Base-by-base conservation (phyloP, 2,797 vertebrate genomes). In the Meda fulgida region DNA sequence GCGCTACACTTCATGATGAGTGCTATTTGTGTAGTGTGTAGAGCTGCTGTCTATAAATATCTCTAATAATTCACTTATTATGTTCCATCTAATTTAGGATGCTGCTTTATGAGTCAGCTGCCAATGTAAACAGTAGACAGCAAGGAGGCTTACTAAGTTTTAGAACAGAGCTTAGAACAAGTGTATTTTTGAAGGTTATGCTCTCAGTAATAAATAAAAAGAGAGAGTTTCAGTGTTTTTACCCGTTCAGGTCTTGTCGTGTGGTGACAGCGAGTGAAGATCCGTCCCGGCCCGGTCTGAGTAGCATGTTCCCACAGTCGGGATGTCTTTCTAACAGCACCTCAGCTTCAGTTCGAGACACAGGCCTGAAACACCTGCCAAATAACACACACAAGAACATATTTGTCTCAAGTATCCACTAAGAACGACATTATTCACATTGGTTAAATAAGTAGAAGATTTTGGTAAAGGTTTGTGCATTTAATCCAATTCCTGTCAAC, bases 301-400 rank as follows among this genome's bases (percentile, higher is more conserved):
- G 93, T 86, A 97, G 84, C 91, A 97, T 93, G 92, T 96, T 97
- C 34, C 97, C 97, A 31, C 94, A 93, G 66, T 95, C 96, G 0
- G 92, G 94, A 51, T 96, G 94, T 89, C 91, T 93, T 90, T 97
- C 96, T 83, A 97, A 91, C 19, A 98, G 94, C 73, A 94, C 92
- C 85, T 97, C 96, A 0, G 97, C 97, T 89, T 98, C 97, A 13
- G 92, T 92, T 4, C 96, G 93, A 3, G 96, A 97, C 85, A 97
- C 96, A 0, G 95, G 93, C 46, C 95, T 92, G 89, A 96, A 97
- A 89, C 97, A 97, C 86, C 96, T 95, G 92, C 23, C 38, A 58
- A 71, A 78, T 43, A 48, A 76, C 7, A 18, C 13, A 36, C 11
- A 75, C 38, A 26, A 23, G 9, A 36, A 73, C 40, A 36, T 19